A percentile compares a stretch with the other conserved stretches of the same genome.
phyloP scores from a whole-genome alignment of 2,113 vertebrate species.

The Actenoides lindsayi region DNA sequence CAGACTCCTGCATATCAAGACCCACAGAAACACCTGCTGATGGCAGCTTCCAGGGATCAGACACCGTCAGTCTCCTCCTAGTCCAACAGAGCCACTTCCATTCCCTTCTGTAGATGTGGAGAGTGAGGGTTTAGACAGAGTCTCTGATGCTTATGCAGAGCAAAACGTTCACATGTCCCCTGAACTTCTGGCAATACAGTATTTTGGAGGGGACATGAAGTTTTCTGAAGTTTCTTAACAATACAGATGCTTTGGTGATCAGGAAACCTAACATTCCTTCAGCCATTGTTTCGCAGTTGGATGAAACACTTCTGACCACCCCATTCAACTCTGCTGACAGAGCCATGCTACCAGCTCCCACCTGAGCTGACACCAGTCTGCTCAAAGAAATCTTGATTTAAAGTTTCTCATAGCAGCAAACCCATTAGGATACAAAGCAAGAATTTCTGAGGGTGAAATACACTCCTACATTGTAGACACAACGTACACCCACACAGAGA shows the following conservation, averaged over 20 bases:
- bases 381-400: background rate
- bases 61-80: background rate
- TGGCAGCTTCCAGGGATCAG: background rate
- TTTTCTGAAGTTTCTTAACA: background rate
- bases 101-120: background rate
- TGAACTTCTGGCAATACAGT: background rate
- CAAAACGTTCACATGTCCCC: background rate
- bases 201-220: background rate
- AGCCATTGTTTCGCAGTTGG: background rate
- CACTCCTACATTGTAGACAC: background rate
- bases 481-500: background rate
- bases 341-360: background rate
- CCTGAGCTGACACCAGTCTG: background rate
- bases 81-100: rapidly evolving
- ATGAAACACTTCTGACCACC: background rate
- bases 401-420: background rate
- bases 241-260: background rate
- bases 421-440: background rate
- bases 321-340: rapidly evolving
- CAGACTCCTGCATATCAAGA: rapidly evolving
- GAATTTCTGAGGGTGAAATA: background rate
- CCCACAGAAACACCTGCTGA: background rate
- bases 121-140: background rate
- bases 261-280: background rate
- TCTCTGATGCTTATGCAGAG: rapidly evolving